Evolutionary conservation across 2,113 vertebrate genomes (phyloP).

Genomic region (Tetraodon nigroviridis): DNA sequence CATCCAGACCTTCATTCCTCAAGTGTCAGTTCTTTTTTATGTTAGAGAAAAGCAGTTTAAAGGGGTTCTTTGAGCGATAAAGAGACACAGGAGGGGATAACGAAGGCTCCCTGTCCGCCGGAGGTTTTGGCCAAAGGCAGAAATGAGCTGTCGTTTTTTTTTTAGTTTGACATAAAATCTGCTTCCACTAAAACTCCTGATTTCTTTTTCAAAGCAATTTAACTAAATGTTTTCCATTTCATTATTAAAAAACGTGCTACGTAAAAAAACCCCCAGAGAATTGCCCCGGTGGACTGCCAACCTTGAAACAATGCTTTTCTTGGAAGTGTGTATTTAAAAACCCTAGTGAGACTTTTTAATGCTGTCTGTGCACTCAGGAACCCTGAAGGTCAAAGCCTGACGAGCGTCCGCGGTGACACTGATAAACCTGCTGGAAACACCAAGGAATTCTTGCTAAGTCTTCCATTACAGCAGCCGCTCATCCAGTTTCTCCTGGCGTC

Average conservation of each 20-base stretch:
- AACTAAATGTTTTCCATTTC: conserved; percentile 5
- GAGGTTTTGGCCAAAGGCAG: conserved; percentile 9
- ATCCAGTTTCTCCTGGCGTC: too few species aligned
- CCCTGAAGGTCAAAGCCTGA: too few species aligned
- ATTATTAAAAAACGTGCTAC: conserved; percentile 15
- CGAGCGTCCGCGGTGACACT: background rate
- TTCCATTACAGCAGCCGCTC: too few species aligned
- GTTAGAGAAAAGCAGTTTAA: too few species aligned
- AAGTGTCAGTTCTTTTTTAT: too few species aligned
- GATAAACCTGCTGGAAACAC: background rate
- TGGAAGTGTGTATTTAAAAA: conserved; percentile 33
- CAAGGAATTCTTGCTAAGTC: background rate
- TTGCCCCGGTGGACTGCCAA: conserved; percentile 27
- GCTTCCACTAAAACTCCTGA: background rate
- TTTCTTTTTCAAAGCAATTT: conserved; percentile 20
- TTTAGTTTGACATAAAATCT: conserved; percentile 1
- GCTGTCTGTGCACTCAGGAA: too few species aligned
- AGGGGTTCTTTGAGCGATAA: too few species aligned
- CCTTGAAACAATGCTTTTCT: conserved; percentile 19
- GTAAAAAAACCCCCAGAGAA: conserved; percentile 11
- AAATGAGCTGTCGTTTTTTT: background rate
- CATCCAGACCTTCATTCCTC: too few species aligned
- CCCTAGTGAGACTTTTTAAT: too few species aligned
- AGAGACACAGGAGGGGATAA: too few species aligned
- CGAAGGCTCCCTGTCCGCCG: too few species aligned